Conservation (phyloP, 2,797 vertebrate species). For the Caiman crocodilus region DNA sequence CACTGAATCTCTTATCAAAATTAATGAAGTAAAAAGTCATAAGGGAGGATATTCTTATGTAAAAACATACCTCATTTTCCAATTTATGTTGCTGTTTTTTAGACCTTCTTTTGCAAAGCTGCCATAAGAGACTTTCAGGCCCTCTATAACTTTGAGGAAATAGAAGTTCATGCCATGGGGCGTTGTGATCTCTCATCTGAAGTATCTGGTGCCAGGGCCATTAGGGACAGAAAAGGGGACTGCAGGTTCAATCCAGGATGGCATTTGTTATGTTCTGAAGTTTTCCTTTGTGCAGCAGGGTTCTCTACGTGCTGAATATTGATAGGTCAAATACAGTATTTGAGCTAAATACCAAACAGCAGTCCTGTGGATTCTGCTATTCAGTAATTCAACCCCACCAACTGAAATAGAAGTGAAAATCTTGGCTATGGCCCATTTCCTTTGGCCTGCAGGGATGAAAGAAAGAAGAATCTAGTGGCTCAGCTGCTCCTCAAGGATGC, state of each 20-base stretch:
- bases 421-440: neutral
- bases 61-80: neutral
- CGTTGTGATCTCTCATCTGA: neutral
- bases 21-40: slow-evolving; percentile 31
- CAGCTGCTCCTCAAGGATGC: neutral
- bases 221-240: neutral
- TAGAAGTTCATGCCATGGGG: neutral
- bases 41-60: neutral
- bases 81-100: neutral
- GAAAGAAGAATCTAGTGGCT: neutral
- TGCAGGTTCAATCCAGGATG: neutral
- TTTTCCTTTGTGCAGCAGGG: neutral
- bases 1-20: neutral
- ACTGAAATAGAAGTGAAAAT: neutral
- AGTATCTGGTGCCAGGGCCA: neutral
- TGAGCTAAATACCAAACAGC: neutral
- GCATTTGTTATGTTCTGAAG: neutral
- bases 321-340: neutral
- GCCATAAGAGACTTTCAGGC: too few relatives aligned
- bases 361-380: neutral
- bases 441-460: neutral
- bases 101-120: neutral
- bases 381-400: neutral
- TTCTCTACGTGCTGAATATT: neutral
- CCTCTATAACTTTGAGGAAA: too few relatives aligned